These are phyloP conservation scores for Heliocidaris erythrogramma DNA, from an alignment of 35 echinoderm and acorn worm species.

Conservation along the genomic window DNA sequence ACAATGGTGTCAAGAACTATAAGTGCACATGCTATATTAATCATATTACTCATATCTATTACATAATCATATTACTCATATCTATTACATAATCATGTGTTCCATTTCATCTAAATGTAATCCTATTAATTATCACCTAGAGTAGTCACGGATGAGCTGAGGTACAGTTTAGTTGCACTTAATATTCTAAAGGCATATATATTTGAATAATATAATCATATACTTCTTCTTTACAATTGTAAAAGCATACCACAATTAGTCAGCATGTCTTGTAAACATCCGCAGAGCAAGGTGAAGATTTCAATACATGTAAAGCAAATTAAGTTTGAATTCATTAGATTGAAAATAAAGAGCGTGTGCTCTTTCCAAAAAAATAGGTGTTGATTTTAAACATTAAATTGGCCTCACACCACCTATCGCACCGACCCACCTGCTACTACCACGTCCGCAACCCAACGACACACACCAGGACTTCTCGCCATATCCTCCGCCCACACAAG, in stretches of 20 bases:
- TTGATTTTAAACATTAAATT: too few species aligned
- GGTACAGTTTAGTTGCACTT: constrained; percentile 2
- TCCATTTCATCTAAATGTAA: neutral
- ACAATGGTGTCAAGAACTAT: neutral
- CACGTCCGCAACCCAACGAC: too few species aligned
- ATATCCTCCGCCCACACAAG: too few species aligned
- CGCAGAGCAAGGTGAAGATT: neutral
- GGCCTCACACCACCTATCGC: too few species aligned
- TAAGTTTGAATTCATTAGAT: neutral
- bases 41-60: neutral
- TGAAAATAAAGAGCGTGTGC: neutral
- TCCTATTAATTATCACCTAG: neutral
- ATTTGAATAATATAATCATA: neutral
- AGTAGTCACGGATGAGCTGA: neutral
- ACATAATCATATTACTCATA: neutral
- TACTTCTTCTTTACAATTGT: neutral
- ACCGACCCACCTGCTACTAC: too few species aligned
- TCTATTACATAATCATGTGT: neutral
- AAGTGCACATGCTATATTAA: neutral
- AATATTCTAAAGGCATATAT: neutral
- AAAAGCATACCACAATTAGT: neutral
- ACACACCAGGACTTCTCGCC: too few species aligned
- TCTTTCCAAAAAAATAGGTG: neutral
- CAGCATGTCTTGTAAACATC: neutral
- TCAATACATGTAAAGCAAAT: neutral